Evolutionary conservation across 2,888 invertebrate genomes (phyloP).

Genomic region (Aphodius granarius): DNA sequence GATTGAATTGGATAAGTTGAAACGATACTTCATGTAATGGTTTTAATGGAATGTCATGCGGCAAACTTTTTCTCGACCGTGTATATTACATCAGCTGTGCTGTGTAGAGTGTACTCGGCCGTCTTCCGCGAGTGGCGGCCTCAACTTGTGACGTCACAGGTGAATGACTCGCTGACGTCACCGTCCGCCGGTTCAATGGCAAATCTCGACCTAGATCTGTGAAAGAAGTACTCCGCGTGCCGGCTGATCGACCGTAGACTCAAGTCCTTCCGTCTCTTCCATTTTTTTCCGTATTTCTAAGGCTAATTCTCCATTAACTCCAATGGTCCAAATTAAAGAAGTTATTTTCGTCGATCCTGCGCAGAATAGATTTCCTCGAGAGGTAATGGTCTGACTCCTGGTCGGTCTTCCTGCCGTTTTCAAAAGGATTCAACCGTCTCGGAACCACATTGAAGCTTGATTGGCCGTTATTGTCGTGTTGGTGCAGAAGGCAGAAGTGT

Average conservation of each 20-base stretch:
- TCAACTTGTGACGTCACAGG: conserved; percentile 53
- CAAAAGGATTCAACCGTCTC: not conserved
- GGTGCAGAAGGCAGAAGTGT: not conserved
- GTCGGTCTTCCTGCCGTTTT: not conserved
- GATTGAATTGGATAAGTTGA: no score
- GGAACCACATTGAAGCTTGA: not conserved
- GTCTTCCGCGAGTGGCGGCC: conserved; percentile 47
- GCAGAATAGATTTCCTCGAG: not conserved
- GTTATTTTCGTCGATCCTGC: not conserved
- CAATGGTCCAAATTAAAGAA: not conserved
- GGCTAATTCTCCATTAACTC: not conserved
- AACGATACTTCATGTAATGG: no score
- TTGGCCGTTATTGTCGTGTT: not conserved
- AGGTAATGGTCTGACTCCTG: not conserved
- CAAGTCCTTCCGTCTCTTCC: not conserved
- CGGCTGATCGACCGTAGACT: not conserved
- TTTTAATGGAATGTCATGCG: not conserved
- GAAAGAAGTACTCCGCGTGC: conserved; percentile 14
- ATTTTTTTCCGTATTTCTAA: not conserved
- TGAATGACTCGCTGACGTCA: conserved; percentile 55
- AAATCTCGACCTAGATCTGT: conserved; percentile 56
- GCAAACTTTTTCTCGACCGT: conserved; percentile 3
- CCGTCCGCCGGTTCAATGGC: conserved; percentile 53
- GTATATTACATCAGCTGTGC: conserved; percentile 40
- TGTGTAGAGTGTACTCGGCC: conserved; percentile 38